A percentile compares a stretch with the other conserved stretches of the same genome.
Conservation (phyloP, 2,888 invertebrate genomes). For the Morinoia aosen region DNA sequence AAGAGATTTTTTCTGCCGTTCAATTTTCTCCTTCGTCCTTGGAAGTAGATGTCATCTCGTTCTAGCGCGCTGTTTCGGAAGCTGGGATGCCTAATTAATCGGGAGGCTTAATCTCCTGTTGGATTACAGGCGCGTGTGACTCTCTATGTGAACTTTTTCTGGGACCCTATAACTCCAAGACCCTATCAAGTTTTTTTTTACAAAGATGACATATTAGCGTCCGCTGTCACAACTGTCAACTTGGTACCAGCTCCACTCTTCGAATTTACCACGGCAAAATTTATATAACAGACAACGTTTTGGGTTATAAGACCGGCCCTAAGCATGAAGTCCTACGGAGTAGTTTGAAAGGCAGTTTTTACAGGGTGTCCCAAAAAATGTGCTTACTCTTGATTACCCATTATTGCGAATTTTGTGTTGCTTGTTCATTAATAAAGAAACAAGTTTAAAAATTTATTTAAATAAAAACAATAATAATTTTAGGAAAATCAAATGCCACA, state of each 20-base stretch:
- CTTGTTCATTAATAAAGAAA: no score
- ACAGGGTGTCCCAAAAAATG: no score
- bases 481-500: no score
- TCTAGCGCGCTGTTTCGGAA: neutral
- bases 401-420: no score
- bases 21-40: neutral
- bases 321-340: no score
- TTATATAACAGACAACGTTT: neutral
- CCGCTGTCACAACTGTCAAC: neutral
- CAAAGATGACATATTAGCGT: neutral
- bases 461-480: no score
- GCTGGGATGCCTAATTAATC: neutral
- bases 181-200: neutral
- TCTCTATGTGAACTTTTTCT: neutral
- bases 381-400: no score
- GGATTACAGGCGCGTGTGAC: neutral
- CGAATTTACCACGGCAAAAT: neutral
- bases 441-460: no score
- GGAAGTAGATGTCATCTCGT: neutral
- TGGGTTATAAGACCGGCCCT: no score
- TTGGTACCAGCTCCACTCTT: neutral
- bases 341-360: no score
- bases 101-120: neutral
- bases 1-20: neutral
- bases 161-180: neutral